Evolutionary conservation across 2,113 vertebrate genomes (phyloP), one percentile per base, ranked within the genome.

Genomic region (Phocoena sinus): DNA sequence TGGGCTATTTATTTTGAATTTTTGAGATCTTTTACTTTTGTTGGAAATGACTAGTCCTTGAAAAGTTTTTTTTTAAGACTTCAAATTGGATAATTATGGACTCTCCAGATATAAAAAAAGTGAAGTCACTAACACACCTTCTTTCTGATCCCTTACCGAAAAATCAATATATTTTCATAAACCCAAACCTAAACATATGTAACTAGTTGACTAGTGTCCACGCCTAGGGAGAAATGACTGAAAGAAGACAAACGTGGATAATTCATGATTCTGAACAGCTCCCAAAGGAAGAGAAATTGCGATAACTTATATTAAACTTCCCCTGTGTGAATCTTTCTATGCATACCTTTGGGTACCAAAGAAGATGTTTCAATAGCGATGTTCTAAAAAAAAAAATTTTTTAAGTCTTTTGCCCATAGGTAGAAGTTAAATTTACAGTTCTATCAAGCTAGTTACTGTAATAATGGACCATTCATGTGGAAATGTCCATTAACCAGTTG

Each of bases 381-480:
- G 90, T 81, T 91, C 79, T 92, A 85, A 94, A 96, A 74, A 25
- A 23, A 25, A 25, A 62, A 10, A 1, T 21, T 33, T 12, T 77
- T 33, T 33, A 95, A 84, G 25, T 36, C 23, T 96, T 80, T 74
- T 38, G 89, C 23, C 60, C 58, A 79, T 33, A 65, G 7, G 73
- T 71, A 89, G 33, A 89, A 93, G 82, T 63, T 95, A 94, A 87
- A 96, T 90, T 82, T 95, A 63, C 21, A 92, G 60, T 94, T 89
- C 73, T 60, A 77, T 71, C 94, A 93, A 74, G 82, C 47, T 80
- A 83, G 89, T 63, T 93, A 86, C 63, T 93, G 0, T 87, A 73
- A 87, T 80, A 76, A 76, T 38, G 21, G 53, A 89, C 79, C 20
- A 60, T 94, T 82, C 38, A 5, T 53, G 44, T 91, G 44, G 67